Evolutionary conservation across 2,888 invertebrate species (phyloP), one percentile per base, ranked within the genome.

Genomic region (Marasmarcha lunaedactyla): DNA sequence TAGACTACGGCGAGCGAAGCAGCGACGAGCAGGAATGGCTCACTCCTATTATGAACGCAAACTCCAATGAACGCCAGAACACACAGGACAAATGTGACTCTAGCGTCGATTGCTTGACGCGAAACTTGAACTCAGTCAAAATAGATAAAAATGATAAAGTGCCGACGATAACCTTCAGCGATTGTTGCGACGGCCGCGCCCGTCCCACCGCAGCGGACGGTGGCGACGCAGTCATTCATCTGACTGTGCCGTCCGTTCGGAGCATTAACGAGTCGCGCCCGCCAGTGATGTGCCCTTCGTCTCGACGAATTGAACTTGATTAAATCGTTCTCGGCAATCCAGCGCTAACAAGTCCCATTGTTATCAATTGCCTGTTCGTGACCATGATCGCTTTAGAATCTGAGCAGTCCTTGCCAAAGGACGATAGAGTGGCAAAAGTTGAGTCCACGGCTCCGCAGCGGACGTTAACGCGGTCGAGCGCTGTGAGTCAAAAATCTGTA

Each of bases 401-500:
- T 11, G 83, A 83, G 44, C 77, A 76, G 48, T 52, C 73, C 15
- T 64, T 74, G 56, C 55, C 69, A 27, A 65, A 69, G 41, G 76
- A 78, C 47, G 71, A 72, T 43, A 57, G 59, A 43, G 62, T 72
- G 45, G 63, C 73, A 14, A 77, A 72, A 54, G 52, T 60, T 37
- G 78, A 76, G 45, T 62, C 76, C 4, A 57, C 71, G 49, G 87
- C 36, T 14, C 13, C 57, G 65, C 89, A 54, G 52, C 71, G 59
- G 77, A 88, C 71, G 68, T 68, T 72, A 74, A 87, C 88, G 71
- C 43, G 86, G 59, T 67, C 83, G 70, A 86, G 87, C 49, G 88
- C 87, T 15, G 79, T 88, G 36, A 87, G 87, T 48, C 88, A 88
- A 53, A 85, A 87, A 45, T 87, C 87, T 34, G 85, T 88, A 37